Conservation (phyloP, 2,797 vertebrate species). For the Sardinella longiceps region DNA sequence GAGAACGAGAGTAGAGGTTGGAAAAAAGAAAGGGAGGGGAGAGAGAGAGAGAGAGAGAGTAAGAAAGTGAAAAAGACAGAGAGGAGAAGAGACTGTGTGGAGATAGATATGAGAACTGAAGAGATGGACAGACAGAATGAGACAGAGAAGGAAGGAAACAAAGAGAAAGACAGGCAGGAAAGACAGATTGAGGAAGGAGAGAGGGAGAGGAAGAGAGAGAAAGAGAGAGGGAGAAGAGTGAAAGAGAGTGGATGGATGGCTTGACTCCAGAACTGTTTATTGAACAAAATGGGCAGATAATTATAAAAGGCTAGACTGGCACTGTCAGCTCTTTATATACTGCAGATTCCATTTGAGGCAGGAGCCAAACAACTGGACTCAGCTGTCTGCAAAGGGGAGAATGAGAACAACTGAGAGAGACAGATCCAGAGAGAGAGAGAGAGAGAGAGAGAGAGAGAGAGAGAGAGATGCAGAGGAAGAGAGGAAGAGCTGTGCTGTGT, state of each 20-base stretch:
- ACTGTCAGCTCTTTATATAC: conserved; percentile 45
- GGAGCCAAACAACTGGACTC: conserved; percentile 58
- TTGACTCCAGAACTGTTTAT: conserved; percentile 46
- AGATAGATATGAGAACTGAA: conserved; percentile 1
- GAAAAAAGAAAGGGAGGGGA: not conserved
- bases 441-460: not conserved
- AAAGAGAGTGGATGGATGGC: conserved; percentile 16
- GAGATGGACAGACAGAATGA: not conserved
- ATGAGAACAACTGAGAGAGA: not conserved
- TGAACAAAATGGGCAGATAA: conserved; percentile 52
- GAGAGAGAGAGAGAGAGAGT: not conserved
- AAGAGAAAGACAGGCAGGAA: not conserved
- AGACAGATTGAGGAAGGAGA: not conserved
- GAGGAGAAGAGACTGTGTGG: not conserved
- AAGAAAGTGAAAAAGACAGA: not conserved
- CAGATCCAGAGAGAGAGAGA: not conserved
- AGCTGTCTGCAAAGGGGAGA: conserved; percentile 51
- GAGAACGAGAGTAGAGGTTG: not conserved
- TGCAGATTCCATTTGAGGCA: conserved; percentile 43
- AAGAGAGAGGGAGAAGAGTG: not conserved
- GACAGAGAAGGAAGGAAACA: not conserved
- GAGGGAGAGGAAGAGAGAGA: not conserved
- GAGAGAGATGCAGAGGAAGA: not conserved
- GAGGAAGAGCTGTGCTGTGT: not conserved
- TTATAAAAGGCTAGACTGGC: conserved; percentile 46